Conservation (phyloP, 2,888 invertebrate species). For the Anthrax anthrax region DNA sequence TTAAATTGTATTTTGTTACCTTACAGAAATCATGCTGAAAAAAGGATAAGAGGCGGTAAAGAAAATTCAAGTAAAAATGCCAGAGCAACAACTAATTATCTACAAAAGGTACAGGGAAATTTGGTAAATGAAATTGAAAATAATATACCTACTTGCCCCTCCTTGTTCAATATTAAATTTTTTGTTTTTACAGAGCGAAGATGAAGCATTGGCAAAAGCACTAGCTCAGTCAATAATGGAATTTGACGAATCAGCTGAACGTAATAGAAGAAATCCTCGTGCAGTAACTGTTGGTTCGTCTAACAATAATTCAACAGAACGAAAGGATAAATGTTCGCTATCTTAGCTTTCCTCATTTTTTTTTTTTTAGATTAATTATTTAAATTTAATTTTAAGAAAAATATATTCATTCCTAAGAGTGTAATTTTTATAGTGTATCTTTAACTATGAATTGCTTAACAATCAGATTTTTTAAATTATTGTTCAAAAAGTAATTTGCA, state of each 20-base stretch:
- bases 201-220: slow-evolving; percentile 79
- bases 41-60: slow-evolving; percentile 16
- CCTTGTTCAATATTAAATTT: no score
- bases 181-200: slow-evolving; percentile 52
- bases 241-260: slow-evolving; percentile 32
- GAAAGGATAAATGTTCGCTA: slow-evolving; percentile 29
- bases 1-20: slow-evolving; percentile 1
- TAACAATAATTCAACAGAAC: slow-evolving; percentile 17
- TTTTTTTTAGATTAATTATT: not conserved
- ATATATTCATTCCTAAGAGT: not conserved
- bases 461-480: no score
- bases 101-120: slow-evolving; percentile 43
- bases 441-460: no score
- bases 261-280: slow-evolving; percentile 14
- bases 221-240: slow-evolving; percentile 57
- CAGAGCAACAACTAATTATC: slow-evolving; percentile 11
- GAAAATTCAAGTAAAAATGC: not conserved
- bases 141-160: not conserved
- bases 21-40: slow-evolving; percentile 26
- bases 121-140: slow-evolving; percentile 38
- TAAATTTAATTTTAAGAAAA: not conserved
- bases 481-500: no score
- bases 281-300: slow-evolving; percentile 22
- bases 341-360: slow-evolving; percentile 20
- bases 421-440: no score